phyloP scores from a whole-genome alignment of 2,797 vertebrate genomes.

The Mormyrus proboscirostris region DNA sequence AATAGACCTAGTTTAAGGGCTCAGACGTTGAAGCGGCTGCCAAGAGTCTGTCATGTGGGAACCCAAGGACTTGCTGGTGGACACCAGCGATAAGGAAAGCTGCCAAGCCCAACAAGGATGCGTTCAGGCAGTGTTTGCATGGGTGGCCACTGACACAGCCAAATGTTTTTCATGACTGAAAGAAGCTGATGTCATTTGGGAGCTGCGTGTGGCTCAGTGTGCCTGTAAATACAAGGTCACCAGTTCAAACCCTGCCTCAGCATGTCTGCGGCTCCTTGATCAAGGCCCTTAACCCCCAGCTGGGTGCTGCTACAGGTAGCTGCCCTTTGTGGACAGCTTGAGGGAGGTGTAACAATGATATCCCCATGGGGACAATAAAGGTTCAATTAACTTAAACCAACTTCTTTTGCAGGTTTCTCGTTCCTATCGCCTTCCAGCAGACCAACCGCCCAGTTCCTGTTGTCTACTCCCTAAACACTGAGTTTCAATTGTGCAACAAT shows the following conservation, averaged over 20 bases:
- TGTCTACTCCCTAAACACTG: slow-evolving; percentile 92
- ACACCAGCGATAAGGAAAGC: not conserved
- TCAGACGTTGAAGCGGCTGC: not conserved
- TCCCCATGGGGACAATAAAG: too few species aligned
- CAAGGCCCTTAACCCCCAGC: too few species aligned
- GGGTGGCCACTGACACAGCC: not conserved
- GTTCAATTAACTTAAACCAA: not conserved
- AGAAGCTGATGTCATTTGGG: not conserved
- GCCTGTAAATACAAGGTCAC: too few species aligned
- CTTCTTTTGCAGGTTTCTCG: slow-evolving; percentile 70
- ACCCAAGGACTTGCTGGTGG: not conserved
- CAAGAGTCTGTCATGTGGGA: not conserved
- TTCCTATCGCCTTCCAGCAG: slow-evolving; percentile 97
- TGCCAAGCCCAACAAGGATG: not conserved
- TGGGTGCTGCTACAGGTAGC: too few species aligned
- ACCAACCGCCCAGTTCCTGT: slow-evolving; percentile 92
- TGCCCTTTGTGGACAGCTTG: too few species aligned
- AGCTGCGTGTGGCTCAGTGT: too few species aligned
- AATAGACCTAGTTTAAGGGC: not conserved
- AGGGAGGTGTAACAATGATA: too few species aligned
- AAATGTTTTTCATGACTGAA: not conserved
- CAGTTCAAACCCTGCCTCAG: too few species aligned
- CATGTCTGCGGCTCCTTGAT: too few species aligned
- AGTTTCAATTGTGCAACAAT: slow-evolving; percentile 96
- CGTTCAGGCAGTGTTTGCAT: not conserved